Percentiles rank a stretch among this genome's conserved stretches.
Conservation (phyloP, 2,113 vertebrate species). For the Carassius carassius region DNA sequence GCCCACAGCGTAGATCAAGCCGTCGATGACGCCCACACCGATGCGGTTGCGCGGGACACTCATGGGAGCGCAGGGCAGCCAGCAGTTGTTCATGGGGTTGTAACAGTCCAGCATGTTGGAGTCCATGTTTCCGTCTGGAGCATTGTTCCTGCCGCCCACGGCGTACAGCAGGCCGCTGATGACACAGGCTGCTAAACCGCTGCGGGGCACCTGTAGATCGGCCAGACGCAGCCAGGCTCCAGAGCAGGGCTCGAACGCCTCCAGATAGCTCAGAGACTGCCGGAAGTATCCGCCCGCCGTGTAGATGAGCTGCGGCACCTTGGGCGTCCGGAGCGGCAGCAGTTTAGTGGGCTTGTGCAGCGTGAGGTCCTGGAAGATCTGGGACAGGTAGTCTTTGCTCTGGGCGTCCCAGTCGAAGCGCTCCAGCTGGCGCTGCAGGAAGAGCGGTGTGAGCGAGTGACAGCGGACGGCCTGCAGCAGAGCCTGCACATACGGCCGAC, state of each 20-base stretch:
- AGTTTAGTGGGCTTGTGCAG: slow-evolving; percentile 86
- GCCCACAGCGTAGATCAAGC: slow-evolving; percentile 89
- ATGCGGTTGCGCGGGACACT: slow-evolving; percentile 90
- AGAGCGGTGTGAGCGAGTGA: slow-evolving; percentile 89
- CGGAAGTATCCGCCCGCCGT: slow-evolving; percentile 88
- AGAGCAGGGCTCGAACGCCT: slow-evolving; percentile 83
- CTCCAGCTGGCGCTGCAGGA: slow-evolving; percentile 91
- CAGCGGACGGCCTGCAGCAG: slow-evolving; percentile 92
- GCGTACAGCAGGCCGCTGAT: slow-evolving; percentile 91
- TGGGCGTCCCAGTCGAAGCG: slow-evolving; percentile 85
- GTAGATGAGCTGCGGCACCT: slow-evolving; percentile 90
- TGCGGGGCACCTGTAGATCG: slow-evolving; percentile 87
- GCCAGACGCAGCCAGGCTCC: slow-evolving; percentile 51
- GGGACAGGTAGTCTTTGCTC: slow-evolving; percentile 89
- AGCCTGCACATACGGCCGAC: slow-evolving; percentile 86
- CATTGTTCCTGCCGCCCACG: slow-evolving; percentile 89
- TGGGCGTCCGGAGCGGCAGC: slow-evolving; percentile 81
- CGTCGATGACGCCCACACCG: slow-evolving; percentile 90
- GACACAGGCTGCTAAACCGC: slow-evolving; percentile 87
- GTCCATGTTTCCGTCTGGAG: slow-evolving; percentile 90
- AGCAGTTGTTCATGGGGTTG: slow-evolving; percentile 93
- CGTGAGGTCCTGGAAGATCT: slow-evolving; percentile 92
- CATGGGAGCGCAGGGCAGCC: slow-evolving; percentile 89
- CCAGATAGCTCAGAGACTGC: slow-evolving; percentile 85
- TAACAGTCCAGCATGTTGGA: slow-evolving; percentile 89